Conservation (phyloP, 1,140 invertebrate species). For the Plodia interpunctella region DNA sequence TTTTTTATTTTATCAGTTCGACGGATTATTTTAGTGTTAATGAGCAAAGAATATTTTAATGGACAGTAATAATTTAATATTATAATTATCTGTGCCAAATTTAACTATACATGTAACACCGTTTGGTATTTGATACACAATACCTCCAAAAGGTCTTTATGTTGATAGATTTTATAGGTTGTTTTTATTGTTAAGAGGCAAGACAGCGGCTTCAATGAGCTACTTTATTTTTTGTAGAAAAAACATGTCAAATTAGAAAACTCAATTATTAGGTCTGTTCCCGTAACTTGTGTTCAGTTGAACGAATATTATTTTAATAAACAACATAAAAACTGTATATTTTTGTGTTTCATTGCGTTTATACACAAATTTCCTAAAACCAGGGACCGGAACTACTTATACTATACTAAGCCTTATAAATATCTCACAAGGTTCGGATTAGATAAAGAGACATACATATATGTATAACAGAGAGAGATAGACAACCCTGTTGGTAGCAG, state of each 20-base stretch:
- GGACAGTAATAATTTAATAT: conserved; percentile 40
- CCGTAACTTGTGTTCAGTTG: conserved; percentile 73
- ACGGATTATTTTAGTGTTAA: not conserved
- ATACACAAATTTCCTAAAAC: too few species aligned
- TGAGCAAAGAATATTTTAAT: conserved; percentile 17
- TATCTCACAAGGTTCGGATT: too few species aligned
- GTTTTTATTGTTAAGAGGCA: conserved; percentile 75
- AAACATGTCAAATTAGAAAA: conserved; percentile 69
- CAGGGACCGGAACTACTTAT: too few species aligned
- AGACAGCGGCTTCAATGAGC: conserved; percentile 45
- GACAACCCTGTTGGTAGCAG: too few species aligned
- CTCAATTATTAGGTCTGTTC: conserved; percentile 73
- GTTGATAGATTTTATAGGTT: conserved; percentile 75
- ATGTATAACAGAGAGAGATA: too few species aligned
- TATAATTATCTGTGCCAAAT: conserved; percentile 64
- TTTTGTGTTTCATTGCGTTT: conserved; percentile 34
- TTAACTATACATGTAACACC: conserved; percentile 37
- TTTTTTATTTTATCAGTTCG: not conserved
- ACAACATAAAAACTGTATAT: conserved; percentile 72
- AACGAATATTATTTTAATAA: conserved; percentile 77
- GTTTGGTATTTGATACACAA: conserved; percentile 40
- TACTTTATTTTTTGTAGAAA: conserved; percentile 57
- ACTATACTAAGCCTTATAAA: too few species aligned
- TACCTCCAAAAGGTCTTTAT: conserved; percentile 66
- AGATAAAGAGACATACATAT: too few species aligned